Conservation (phyloP, 2,888 invertebrate genomes). For the Aricia artaxerxes region DNA sequence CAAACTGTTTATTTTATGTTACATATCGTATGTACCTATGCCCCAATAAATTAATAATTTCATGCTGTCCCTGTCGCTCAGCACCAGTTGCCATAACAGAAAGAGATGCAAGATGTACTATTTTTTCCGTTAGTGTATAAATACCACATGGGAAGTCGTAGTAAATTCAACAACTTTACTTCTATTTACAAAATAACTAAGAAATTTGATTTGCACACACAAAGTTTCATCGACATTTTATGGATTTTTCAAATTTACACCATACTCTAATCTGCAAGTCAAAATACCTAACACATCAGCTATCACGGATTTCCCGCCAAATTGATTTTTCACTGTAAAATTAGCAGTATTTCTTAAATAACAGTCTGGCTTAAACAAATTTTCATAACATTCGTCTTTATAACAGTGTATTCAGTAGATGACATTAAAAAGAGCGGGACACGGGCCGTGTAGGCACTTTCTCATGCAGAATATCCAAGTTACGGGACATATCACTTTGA, state of each 20-base stretch:
- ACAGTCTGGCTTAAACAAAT: neutral
- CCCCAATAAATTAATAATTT: constrained; percentile 48
- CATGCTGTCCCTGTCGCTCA: constrained; percentile 47
- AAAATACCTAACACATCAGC: constrained; percentile 38
- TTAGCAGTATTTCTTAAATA: neutral
- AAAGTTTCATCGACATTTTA: neutral
- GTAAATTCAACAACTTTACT: neutral
- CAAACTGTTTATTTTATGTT: neutral
- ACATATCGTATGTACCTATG: neutral
- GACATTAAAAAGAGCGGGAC: constrained; percentile 79
- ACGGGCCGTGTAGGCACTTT: constrained; percentile 65
- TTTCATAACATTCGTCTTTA: neutral
- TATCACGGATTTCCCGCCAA: constrained; percentile 63
- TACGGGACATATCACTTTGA: constrained; percentile 42
- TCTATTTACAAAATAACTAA: neutral
- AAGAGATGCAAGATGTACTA: constrained; percentile 52
- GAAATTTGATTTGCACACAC: neutral
- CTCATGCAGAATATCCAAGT: constrained; percentile 53
- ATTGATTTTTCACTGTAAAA: constrained; percentile 42
- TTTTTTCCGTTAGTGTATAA: constrained; percentile 49
- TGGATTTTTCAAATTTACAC: constrained; percentile 3
- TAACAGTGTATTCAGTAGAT: constrained; percentile 47
- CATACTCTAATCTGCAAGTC: constrained; percentile 33
- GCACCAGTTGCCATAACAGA: constrained; percentile 45
- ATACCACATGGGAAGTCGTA: constrained; percentile 31